Evolutionary conservation across 2,113 vertebrate species (phyloP).

Genomic region (Hepsetus odoe): DNA sequence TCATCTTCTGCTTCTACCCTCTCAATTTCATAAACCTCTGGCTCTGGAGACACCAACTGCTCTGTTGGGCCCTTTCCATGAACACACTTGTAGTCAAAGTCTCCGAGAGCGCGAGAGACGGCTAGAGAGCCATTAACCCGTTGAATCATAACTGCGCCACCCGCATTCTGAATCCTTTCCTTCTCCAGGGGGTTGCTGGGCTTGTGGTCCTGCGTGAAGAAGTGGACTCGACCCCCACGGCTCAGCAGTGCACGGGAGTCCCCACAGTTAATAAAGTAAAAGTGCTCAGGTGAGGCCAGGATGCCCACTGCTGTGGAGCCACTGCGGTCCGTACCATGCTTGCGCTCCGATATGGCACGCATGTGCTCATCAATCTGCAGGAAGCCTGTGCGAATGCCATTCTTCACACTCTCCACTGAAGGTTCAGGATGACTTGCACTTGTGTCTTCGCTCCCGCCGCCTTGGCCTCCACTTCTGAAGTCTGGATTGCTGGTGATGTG

Average conservation of each 20-base stretch:
- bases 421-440: conserved; percentile 74
- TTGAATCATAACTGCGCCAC: conserved; percentile 90
- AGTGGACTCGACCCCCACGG: conserved; percentile 86
- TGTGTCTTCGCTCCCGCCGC: conserved; percentile 64
- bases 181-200: conserved; percentile 90
- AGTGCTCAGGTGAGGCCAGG: conserved; percentile 84
- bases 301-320: conserved; percentile 88
- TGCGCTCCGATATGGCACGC: conserved; percentile 89
- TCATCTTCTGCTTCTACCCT: conserved; percentile 85
- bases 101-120: conserved; percentile 89
- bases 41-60: conserved; percentile 91
- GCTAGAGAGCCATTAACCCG: conserved; percentile 89
- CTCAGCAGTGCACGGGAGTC: conserved; percentile 87
- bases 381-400: conserved; percentile 90
- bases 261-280: conserved; percentile 91
- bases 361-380: conserved; percentile 91
- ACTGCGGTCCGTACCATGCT: conserved; percentile 88
- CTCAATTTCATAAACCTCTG: conserved; percentile 87
- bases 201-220: conserved; percentile 93
- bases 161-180: conserved; percentile 88
- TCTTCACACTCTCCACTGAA: conserved; percentile 88
- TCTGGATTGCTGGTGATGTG: conserved; percentile 90
- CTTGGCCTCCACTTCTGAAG: conserved; percentile 74
- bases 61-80: conserved; percentile 91
- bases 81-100: conserved; percentile 92